These are phyloP conservation scores for Dromiciops gliroides DNA, from an alignment of 2,113 vertebrate genomes.

Conservation along the genomic window DNA sequence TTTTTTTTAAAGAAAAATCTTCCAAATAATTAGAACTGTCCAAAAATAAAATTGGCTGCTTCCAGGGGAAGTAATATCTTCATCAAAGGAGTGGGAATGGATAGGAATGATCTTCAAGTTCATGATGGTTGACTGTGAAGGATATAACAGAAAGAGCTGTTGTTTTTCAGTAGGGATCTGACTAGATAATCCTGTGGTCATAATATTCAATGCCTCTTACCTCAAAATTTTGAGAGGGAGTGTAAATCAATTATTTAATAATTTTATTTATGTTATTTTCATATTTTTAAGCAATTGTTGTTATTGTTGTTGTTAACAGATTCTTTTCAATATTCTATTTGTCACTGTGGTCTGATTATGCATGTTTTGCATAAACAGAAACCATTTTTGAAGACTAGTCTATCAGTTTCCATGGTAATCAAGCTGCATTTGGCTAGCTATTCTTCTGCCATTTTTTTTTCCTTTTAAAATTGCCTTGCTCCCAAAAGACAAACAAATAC, in stretches of 20 bases:
- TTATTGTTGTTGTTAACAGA: background rate
- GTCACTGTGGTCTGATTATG: background rate
- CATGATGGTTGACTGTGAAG: background rate
- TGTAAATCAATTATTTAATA: background rate
- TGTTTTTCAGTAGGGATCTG: background rate
- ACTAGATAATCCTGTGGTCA: too few relatives aligned
- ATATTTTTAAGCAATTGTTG: background rate
- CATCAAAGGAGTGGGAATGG: background rate
- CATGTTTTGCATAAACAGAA: background rate
- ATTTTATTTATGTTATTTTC: too few relatives aligned
- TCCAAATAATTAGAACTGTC: background rate
- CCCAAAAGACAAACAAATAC: background rate
- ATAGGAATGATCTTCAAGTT: background rate
- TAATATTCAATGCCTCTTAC: background rate
- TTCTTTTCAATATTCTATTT: background rate
- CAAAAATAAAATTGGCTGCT: background rate
- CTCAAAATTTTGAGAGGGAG: too few relatives aligned
- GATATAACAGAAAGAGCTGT: background rate
- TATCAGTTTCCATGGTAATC: constrained; percentile 11
- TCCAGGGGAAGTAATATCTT: background rate
- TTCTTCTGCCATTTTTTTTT: constrained; percentile 42
- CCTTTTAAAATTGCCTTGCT: background rate
- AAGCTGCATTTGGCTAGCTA: background rate
- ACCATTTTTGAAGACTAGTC: constrained; percentile 11
- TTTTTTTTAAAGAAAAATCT: background rate